Conservation (phyloP, 1,140 invertebrate genomes). For the Harlomillsia oculata region DNA sequence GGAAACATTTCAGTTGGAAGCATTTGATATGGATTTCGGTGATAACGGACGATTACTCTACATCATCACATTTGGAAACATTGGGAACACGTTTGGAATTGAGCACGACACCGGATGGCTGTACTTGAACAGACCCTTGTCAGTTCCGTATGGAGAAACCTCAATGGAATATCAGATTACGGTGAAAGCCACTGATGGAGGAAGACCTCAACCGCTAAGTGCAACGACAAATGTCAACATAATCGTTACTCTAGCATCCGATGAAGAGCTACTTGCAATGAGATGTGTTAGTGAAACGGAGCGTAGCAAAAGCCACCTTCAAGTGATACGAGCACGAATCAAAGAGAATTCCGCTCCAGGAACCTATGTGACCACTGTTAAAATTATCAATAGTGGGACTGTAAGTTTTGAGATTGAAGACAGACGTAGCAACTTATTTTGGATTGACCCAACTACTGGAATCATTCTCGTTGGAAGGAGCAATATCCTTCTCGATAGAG, state of each 20-base stretch:
- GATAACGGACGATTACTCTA: slow-evolving; percentile 55
- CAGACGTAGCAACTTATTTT: slow-evolving; percentile 62
- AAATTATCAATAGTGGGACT: slow-evolving; percentile 66
- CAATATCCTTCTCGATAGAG: slow-evolving; percentile 66
- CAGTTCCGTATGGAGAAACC: slow-evolving; percentile 51
- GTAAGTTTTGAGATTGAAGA: slow-evolving; percentile 73
- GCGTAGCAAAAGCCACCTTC: slow-evolving; percentile 38
- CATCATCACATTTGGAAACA: slow-evolving; percentile 33
- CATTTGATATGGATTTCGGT: slow-evolving; percentile 74
- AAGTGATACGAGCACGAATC: slow-evolving; percentile 63
- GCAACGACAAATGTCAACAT: slow-evolving; percentile 32
- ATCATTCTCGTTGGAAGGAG: slow-evolving; percentile 53
- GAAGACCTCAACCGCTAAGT: slow-evolving; percentile 53
- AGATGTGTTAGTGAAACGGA: slow-evolving; percentile 21
- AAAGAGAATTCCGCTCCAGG: slow-evolving; percentile 72
- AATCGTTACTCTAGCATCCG: slow-evolving; percentile 31
- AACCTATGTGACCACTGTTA: slow-evolving; percentile 63
- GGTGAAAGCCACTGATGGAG: slow-evolving; percentile 81
- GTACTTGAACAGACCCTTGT: slow-evolving; percentile 25
- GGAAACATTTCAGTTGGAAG: slow-evolving; percentile 52
- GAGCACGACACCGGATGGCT: slow-evolving; percentile 30
- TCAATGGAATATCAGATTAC: slow-evolving; percentile 73
- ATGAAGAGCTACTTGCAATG: slow-evolving; percentile 27
- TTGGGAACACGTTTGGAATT: slow-evolving; percentile 32
- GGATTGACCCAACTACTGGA: slow-evolving; percentile 74